Evolutionary conservation across 2,888 invertebrate genomes (phyloP), one percentile per base, ranked within the genome.

Genomic region (Myathropa florea): DNA sequence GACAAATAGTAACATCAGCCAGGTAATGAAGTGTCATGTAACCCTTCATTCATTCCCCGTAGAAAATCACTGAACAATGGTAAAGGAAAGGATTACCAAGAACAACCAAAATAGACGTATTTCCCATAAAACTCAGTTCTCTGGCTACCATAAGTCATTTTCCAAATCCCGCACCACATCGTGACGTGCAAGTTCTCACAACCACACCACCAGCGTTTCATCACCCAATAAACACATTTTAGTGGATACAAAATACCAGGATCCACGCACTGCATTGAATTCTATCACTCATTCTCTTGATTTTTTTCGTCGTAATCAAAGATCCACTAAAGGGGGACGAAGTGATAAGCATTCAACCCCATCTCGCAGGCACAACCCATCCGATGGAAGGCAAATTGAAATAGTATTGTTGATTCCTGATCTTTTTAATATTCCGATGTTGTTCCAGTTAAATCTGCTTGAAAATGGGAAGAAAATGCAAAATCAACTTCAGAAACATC

Each of bases 371-470:
- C 67, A 82, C n/a, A 46, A 6, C 46, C 46, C 46, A n/a, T 18
- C 18, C 46, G 7, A 46, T 4, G 18, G 46, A 46, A 18, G 46
- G 71, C 83, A 86, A 86, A 83, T 86, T 86, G 86, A 86, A 86
- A 86, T 79, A 75, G 83, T 83, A 75, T 83, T 79, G 59, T 46
- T 46, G 46, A 18, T 46, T 46, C 57, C 14, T 46, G 65, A 23
- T 70, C 83, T 39, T 71, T 83, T 86, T 79, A 83, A 71, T 86
- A 86, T 86, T 86, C 86, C 33, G 61, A 83, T 83, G 78, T 75
- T 83, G 86, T 86, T 83, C 86, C 70, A 78, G 86, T 86, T 86
- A 83, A 86, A 86, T 86, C 86, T 83, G 82, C 75, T 86, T 79
- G 73, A 65, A 86, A 83, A 79, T 83, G 78, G 73, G 61, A 83